Percentiles rank a stretch among this genome's conserved stretches.
phyloP scores from a whole-genome alignment of 2,888 invertebrate genomes.

The Morpho deidamia region DNA sequence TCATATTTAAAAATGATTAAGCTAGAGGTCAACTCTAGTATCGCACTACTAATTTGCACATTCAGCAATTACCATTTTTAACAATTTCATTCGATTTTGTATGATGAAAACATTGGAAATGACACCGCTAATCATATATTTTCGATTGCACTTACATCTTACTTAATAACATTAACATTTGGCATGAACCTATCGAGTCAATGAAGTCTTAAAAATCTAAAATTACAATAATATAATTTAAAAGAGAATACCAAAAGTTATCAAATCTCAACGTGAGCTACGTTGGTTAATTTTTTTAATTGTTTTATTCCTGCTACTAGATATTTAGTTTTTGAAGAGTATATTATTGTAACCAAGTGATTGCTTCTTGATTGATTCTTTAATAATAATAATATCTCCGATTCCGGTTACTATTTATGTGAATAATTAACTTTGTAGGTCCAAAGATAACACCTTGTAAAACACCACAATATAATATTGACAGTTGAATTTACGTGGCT shows the following conservation, averaged over 20 bases:
- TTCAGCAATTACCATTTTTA: constrained; percentile 1
- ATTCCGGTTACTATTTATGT: no score
- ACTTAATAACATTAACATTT: constrained; percentile 27
- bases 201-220: constrained; percentile 20
- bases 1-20: constrained; percentile 50
- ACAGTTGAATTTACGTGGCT: background rate
- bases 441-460: background rate
- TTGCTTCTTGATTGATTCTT: no score
- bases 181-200: constrained; percentile 25
- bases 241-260: background rate
- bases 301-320: no score
- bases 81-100: background rate
- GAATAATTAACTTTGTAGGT: background rate
- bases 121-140: background rate
- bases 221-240: constrained; percentile 6
- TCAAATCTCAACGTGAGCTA: no score
- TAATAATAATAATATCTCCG: no score
- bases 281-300: no score
- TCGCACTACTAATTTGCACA: constrained; percentile 12
- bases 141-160: constrained; percentile 17
- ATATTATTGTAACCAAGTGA: no score
- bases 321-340: no score
- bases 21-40: constrained; percentile 37
- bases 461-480: background rate
- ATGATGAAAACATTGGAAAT: background rate